A percentile compares a stretch with the other conserved stretches of the same genome.
These are phyloP conservation scores for Drosophila parvula DNA, from an alignment of 1,140 invertebrate species.

Conservation along the genomic window DNA sequence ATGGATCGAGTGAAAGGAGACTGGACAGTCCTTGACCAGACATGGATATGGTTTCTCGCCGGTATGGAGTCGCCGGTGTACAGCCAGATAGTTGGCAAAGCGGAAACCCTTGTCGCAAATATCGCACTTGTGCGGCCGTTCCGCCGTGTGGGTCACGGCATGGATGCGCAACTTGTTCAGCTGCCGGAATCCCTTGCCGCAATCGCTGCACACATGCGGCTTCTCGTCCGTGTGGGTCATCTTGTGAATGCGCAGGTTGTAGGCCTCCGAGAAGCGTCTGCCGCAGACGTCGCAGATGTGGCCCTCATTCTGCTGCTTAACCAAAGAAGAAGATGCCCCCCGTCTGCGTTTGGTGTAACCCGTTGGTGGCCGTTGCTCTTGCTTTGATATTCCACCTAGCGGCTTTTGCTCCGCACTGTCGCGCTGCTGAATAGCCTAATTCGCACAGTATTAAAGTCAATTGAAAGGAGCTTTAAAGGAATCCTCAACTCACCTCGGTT, in stretches of 20 bases:
- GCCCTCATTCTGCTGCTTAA: background rate
- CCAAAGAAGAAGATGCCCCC: background rate
- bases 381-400: background rate
- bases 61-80: constrained; percentile 90
- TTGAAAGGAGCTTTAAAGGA: background rate
- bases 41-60: constrained; percentile 89
- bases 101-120: constrained; percentile 86
- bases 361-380: background rate
- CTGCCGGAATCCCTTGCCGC: constrained; percentile 74
- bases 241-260: constrained; percentile 72
- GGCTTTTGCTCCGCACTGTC: background rate
- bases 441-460: too few relatives aligned
- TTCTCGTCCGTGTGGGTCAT: constrained; percentile 77
- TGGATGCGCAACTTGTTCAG: constrained; percentile 84
- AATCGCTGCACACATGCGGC: constrained; percentile 74
- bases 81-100: constrained; percentile 83
- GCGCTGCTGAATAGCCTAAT: background rate
- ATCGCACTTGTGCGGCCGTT: constrained; percentile 85
- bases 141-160: constrained; percentile 85
- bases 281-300: constrained; percentile 57
- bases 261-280: constrained; percentile 61
- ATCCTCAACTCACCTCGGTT: constrained; percentile 22
- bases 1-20: constrained; percentile 70
- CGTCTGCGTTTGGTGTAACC: background rate
- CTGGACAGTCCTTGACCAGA: constrained; percentile 19